Conservation (phyloP, 2,888 invertebrate genomes). For the Lypha dubia region DNA sequence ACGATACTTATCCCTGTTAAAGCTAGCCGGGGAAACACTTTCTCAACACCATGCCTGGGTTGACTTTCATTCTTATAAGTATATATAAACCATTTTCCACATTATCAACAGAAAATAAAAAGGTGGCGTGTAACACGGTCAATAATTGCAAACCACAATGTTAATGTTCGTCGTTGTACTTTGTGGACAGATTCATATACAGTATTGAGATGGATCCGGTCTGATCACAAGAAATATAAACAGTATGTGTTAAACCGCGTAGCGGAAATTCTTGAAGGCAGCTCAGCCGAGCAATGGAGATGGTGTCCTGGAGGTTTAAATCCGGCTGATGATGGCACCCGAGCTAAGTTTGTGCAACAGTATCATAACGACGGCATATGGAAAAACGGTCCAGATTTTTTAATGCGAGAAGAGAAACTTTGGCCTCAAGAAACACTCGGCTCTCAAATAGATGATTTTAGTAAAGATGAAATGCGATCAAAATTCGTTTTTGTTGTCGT, state of each 20-base stretch:
- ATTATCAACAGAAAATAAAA: too few relatives aligned
- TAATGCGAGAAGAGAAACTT: too few relatives aligned
- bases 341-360: slow-evolving; percentile 5
- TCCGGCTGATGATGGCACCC: slow-evolving; percentile 42
- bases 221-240: slow-evolving; percentile 33
- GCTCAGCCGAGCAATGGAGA: slow-evolving; percentile 8
- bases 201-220: slow-evolving; percentile 22
- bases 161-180: not conserved
- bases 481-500: too few relatives aligned
- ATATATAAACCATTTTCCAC: too few relatives aligned
- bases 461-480: not conserved
- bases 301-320: slow-evolving; percentile 31
- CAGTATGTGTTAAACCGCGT: slow-evolving; percentile 43
- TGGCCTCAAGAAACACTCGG: slow-evolving; percentile 26
- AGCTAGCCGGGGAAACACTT: too few relatives aligned
- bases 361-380: slow-evolving; percentile 26
- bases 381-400: too few relatives aligned
- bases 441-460: not conserved
- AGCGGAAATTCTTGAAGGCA: slow-evolving; percentile 40
- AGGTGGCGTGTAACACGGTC: too few relatives aligned
- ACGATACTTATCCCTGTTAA: too few relatives aligned
- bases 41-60: too few relatives aligned
- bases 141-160: not conserved
- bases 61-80: too few relatives aligned
- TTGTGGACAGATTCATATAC: slow-evolving; percentile 50